These are phyloP conservation scores for Mastomys coucha DNA, from an alignment of 2,113 vertebrate species.

Conservation along the genomic window DNA sequence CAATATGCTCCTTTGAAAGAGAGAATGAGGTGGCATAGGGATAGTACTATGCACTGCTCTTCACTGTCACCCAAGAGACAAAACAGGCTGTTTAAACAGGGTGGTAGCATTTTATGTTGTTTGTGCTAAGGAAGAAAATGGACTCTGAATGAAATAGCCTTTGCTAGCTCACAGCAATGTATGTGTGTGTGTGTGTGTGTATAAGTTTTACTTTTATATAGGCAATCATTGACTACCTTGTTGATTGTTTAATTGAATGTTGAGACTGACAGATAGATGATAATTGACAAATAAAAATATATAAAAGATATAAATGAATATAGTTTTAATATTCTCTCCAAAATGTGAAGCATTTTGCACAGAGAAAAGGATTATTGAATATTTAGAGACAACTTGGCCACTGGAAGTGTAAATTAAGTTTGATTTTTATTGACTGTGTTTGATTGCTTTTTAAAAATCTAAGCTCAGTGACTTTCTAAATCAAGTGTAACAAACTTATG, in stretches of 20 bases:
- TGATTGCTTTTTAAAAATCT: slow-evolving; percentile 16
- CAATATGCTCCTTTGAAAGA: neutral
- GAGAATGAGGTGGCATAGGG: slow-evolving; percentile 29
- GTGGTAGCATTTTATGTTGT: slow-evolving; percentile 2
- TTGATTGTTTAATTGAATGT: neutral
- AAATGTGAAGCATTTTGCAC: slow-evolving; percentile 26
- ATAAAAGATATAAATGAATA: neutral
- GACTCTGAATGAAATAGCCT: neutral
- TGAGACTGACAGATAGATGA: neutral
- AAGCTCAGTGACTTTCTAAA: slow-evolving; percentile 61
- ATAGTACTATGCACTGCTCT: neutral
- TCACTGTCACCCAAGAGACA: neutral
- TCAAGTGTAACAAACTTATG: slow-evolving; percentile 62
- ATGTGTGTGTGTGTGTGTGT: too few species aligned
- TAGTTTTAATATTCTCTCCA: neutral
- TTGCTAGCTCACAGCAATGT: slow-evolving; percentile 28
- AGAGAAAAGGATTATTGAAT: neutral
- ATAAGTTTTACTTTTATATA: neutral
- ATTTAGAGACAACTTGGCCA: slow-evolving; percentile 26
- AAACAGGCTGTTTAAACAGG: neutral
- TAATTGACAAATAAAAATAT: neutral
- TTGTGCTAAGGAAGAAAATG: neutral
- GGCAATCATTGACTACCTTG: neutral
- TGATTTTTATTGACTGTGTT: slow-evolving; percentile 14
- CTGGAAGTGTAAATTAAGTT: slow-evolving; percentile 8